Evolutionary conservation across 2,888 invertebrate genomes (phyloP).

Genomic region (Lycia hirtaria): DNA sequence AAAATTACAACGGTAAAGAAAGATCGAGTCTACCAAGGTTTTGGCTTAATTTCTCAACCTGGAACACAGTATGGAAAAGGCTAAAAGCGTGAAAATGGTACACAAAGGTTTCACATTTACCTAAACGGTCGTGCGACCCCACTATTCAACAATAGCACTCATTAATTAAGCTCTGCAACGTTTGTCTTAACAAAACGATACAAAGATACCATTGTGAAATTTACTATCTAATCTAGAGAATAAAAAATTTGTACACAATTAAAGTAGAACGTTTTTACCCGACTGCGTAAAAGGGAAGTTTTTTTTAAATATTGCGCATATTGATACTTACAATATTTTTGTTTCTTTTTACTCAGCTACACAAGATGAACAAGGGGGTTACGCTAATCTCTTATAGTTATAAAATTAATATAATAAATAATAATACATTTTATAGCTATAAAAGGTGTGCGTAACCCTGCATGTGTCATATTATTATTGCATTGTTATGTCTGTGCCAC

Average conservation of each 20-base stretch:
- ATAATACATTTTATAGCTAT: no score
- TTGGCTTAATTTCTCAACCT: neutral
- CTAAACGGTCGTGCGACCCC: conserved; percentile 39
- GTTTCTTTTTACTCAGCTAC: no score
- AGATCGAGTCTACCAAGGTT: no score
- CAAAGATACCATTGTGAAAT: conserved; percentile 33
- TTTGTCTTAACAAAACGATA: conserved; percentile 33
- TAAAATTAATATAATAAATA: no score
- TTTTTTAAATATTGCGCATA: neutral
- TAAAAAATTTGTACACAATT: conserved; percentile 12
- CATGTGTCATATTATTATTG: no score
- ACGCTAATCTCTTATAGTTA: no score
- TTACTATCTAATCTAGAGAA: conserved; percentile 22
- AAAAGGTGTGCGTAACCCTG: no score
- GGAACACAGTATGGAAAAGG: conserved; percentile 15
- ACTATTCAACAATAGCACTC: conserved; percentile 38
- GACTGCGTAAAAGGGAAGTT: neutral
- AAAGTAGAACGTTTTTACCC: neutral
- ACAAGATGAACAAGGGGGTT: no score
- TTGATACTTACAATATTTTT: neutral
- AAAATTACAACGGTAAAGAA: no score
- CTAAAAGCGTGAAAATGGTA: conserved; percentile 34
- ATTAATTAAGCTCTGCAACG: conserved; percentile 40
- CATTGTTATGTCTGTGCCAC: no score
- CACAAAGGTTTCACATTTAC: conserved; percentile 38